These are phyloP conservation scores for Hydroisotoma schaefferi DNA, from an alignment of 2,888 invertebrate species.

Conservation along the genomic window DNA sequence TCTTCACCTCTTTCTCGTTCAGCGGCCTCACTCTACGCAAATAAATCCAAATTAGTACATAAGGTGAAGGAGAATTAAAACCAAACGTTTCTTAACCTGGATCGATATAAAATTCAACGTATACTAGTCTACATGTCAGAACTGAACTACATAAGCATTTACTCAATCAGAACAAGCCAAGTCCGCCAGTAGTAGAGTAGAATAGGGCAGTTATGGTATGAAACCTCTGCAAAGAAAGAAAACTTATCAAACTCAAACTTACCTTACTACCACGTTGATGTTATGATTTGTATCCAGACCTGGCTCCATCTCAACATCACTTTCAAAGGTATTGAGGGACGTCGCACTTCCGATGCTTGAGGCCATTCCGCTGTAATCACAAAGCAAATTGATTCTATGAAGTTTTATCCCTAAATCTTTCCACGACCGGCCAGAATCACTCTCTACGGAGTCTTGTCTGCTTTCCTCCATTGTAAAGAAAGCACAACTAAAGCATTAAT, in stretches of 20 bases:
- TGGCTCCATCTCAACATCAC: constrained; percentile 43
- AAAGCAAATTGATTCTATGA: neutral
- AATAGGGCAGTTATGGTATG: too few species aligned
- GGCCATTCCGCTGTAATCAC: constrained; percentile 35
- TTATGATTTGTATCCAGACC: constrained; percentile 64
- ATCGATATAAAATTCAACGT: too few species aligned
- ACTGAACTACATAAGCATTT: too few species aligned
- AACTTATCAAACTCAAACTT: constrained; percentile 46
- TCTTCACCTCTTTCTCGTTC: constrained; percentile 67
- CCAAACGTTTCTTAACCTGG: too few species aligned
- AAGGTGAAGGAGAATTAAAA: too few species aligned
- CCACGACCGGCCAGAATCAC: too few species aligned
- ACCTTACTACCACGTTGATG: constrained; percentile 85
- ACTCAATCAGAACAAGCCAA: too few species aligned
- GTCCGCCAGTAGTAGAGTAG: too few species aligned
- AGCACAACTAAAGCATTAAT: too few species aligned
- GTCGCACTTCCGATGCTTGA: constrained; percentile 47
- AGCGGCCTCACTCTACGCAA: constrained; percentile 66
- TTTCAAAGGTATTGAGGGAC: constrained; percentile 48
- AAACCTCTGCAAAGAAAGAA: neutral
- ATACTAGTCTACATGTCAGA: too few species aligned
- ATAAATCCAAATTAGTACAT: too few species aligned
- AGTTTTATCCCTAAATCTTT: constrained; percentile 5
- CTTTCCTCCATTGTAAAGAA: constrained; percentile 8
- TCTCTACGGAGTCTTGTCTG: neutral